phyloP scores from a whole-genome alignment of 2,888 invertebrate species.

The Agrotis segetum region DNA sequence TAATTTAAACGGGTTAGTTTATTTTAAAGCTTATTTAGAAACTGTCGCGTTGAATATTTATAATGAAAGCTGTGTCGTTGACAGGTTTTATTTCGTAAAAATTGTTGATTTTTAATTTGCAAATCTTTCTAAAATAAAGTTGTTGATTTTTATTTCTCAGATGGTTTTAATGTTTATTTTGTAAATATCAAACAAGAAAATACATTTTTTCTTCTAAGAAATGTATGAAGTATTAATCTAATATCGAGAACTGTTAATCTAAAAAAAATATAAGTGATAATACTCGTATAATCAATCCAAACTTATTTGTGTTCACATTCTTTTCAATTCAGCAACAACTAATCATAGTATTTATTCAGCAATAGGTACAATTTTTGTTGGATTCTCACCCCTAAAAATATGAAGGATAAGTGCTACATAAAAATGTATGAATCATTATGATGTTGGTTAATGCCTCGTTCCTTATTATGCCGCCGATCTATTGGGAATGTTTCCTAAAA shows the following conservation, averaged over 20 bases:
- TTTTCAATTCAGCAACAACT: constrained; percentile 17
- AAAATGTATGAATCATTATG: constrained; percentile 57
- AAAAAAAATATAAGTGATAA: no score
- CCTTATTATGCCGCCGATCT: constrained; percentile 37
- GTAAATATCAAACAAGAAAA: no score
- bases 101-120: no score
- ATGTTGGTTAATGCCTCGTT: constrained; percentile 12
- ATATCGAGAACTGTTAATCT: no score
- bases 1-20: constrained; percentile 44
- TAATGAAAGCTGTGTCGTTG: neutral
- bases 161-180: no score
- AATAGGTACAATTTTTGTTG: constrained; percentile 17
- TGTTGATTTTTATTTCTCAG: no score
- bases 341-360: constrained; percentile 35
- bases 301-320: neutral
- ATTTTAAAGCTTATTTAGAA: constrained; percentile 24
- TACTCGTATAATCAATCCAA: neutral
- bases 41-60: neutral
- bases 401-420: no score
- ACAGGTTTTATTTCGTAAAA: neutral
- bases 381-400: constrained; percentile 42
- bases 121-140: no score
- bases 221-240: no score
- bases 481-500: constrained; percentile 24
- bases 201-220: no score